phyloP scores from a whole-genome alignment of 2,797 vertebrate genomes.

The Oryzias sinensis region DNA sequence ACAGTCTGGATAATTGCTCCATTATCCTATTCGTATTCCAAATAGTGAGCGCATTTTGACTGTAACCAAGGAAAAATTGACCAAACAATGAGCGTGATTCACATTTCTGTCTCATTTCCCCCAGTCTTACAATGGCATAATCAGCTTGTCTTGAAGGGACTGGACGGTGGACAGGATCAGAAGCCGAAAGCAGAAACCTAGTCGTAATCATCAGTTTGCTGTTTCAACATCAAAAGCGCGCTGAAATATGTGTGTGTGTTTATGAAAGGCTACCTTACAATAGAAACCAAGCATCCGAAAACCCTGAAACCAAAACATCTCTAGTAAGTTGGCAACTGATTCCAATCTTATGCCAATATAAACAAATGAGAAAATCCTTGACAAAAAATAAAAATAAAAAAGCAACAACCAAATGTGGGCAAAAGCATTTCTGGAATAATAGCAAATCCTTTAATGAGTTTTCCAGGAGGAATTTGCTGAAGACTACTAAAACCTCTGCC shows the following conservation, averaged over 20 bases:
- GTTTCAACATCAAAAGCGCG: conserved; percentile 56
- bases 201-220: conserved; percentile 43
- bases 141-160: conserved; percentile 22
- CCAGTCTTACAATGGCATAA: conserved; percentile 28
- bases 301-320: neutral
- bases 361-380: neutral
- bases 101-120: conserved; percentile 39
- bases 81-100: conserved; percentile 61
- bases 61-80: conserved; percentile 56
- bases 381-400: neutral
- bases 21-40: conserved; percentile 42
- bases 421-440: conserved; percentile 25
- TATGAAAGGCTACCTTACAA: conserved; percentile 33
- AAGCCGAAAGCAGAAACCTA: conserved; percentile 30
- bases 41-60: conserved; percentile 49
- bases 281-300: conserved; percentile 34
- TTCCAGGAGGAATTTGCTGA: conserved; percentile 67
- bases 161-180: conserved; percentile 32
- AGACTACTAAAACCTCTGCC: conserved; percentile 45
- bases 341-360: conserved; percentile 14
- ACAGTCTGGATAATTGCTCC: conserved; percentile 40
- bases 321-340: conserved; percentile 17
- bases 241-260: conserved; percentile 9
- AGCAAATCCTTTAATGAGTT: conserved; percentile 59
- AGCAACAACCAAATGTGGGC: conserved; percentile 4